Base-by-base conservation (phyloP, 2,113 vertebrate species). In the Psammodynastes pulverulentus region DNA sequence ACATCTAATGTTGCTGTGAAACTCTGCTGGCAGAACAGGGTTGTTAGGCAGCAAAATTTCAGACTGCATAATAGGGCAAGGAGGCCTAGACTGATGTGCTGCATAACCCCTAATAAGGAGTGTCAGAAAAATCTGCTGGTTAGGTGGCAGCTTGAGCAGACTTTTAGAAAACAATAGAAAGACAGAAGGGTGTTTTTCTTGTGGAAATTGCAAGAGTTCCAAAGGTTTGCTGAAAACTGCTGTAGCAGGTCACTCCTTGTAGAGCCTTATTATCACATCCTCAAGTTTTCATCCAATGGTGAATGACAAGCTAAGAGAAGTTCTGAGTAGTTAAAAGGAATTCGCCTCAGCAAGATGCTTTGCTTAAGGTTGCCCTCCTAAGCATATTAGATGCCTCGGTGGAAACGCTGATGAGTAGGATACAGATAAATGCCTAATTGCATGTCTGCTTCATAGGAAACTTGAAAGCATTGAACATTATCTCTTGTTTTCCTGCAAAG, bases 261-360 rank as follows among this genome's bases (percentile, higher is more conserved):
- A 26, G 52, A 89, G 6, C 52, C 53, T 58, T 89, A 49, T 92
- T 89, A 89, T 58, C 87, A 85, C 67, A 26, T 85, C 72, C 79
- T 54, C 51, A 56, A 84, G 72, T 45, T 53, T 49, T 92, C 53
- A 89, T 9, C 48, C 5, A 26, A 52, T 48, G 53, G 48, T 58
- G 87, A 92, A 51, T 92, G 91, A 51, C 67, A 85, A 53, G 67
- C 12, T 58, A 45, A 62, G 21, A 23, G 43, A 79, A 92, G 87
- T 84, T 84, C 19, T 89, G 87, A 89, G 52, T 89, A 21, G 87
- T 92, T 92, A 54, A 85, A 92, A 89, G 46, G 72, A 92, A 58
- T 89, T 54, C 39, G 45, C 67, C 45, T 89, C 45, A 84, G 87
- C 87, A 89, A 92, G 45, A 51, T 62, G 87, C 87, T 39, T 86